These are phyloP conservation scores for Quadroppia sp. DNA, from an alignment of 2,888 invertebrate species.

Conservation along the genomic window DNA sequence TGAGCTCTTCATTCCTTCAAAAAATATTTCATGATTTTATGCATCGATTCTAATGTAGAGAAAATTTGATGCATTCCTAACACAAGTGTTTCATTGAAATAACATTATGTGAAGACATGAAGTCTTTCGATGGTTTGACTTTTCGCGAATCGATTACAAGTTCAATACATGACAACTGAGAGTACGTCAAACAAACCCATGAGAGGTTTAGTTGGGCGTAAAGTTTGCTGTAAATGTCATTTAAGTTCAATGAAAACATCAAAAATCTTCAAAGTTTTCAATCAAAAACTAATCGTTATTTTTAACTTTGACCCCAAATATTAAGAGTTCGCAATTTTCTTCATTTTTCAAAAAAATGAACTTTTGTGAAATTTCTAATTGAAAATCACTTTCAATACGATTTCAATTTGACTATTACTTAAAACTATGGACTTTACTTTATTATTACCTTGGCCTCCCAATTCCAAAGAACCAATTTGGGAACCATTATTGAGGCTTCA, in stretches of 20 bases:
- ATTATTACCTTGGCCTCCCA: too few species aligned
- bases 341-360: too few species aligned
- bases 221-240: slow-evolving; percentile 22
- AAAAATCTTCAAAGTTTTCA: not conserved
- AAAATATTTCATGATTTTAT: not conserved
- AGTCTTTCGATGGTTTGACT: slow-evolving; percentile 8
- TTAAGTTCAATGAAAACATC: not conserved
- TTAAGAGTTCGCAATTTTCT: too few species aligned
- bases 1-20: not conserved
- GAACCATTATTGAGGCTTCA: too few species aligned
- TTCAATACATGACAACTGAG: slow-evolving; percentile 15
- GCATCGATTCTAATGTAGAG: not conserved
- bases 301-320: slow-evolving; percentile 1
- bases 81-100: not conserved
- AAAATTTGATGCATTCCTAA: slow-evolving; percentile 2
- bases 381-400: too few species aligned
- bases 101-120: slow-evolving; percentile 1
- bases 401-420: too few species aligned
- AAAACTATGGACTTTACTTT: too few species aligned
- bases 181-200: slow-evolving; percentile 14
- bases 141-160: not conserved
- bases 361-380: too few species aligned
- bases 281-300: not conserved
- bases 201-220: slow-evolving; percentile 12
- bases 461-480: too few species aligned